Base-by-base conservation (phyloP, 2,888 invertebrate species). In the Cryptus armator region DNA sequence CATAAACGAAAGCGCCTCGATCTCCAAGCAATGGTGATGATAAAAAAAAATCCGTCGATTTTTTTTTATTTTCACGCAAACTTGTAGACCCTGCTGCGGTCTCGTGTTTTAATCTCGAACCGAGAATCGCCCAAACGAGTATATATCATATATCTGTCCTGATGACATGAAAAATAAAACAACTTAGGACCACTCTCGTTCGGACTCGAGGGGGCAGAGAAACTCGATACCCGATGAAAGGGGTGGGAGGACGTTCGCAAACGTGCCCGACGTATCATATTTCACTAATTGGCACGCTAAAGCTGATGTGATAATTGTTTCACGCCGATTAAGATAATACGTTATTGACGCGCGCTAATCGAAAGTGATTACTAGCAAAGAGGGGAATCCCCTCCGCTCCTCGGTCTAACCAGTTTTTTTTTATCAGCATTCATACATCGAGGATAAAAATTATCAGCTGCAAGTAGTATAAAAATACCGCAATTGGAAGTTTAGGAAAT, bases 281-380 rank as follows among this genome's bases (percentile, higher is more conserved):
- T 84, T 76, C 59, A 68, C 84, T 84, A 84, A 84, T 84, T 84
- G 84, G 76, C 59, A 44, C 48, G 72, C 78, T 56, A 53, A 76
- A 67, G 72, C 62, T 56, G 76, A 67, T 68, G 76, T 72, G 76
- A 80, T 84, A 81, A 84, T 84, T 81, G 72, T 81, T 84, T 76
- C 80, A 67, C 80, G 67, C 70, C 72, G 72, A 82, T 86, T 66
- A 68, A 76, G 64, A 84, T 76, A 68, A 84, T 79, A 43, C 67
- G 32, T 59, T 66, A 79, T 85, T 71, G 82, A 66, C 46, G 48
- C 68, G 43, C 19, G 64, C 68, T 78, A 70, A 82, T 85, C 82
- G 78, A 68, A 44, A 81, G 64, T 76, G 66, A 67, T 72, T 76
- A 70, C 71, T 29, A 37, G 48, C 14, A 19, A 53, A 48, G 59